Conservation (phyloP, 1,140 invertebrate species). For the Caenorhabditis latens region DNA sequence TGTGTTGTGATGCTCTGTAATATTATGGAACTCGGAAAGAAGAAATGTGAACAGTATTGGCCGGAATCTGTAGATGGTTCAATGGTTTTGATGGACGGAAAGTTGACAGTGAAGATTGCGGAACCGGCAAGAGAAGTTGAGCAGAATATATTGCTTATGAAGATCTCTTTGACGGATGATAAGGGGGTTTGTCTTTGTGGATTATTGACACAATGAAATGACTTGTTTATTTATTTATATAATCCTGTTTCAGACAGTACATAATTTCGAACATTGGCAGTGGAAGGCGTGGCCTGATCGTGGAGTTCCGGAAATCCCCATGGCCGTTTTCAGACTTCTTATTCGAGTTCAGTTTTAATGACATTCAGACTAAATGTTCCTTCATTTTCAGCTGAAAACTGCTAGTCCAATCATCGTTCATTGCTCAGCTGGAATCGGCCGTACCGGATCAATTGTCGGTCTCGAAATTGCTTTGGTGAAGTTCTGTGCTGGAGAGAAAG, state of each 20-base stretch:
- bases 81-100: slow-evolving; percentile 44
- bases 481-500: slow-evolving; percentile 63
- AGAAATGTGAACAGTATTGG: slow-evolving; percentile 65
- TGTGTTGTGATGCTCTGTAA: slow-evolving; percentile 61
- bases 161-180: slow-evolving; percentile 18
- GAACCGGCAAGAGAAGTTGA: slow-evolving; percentile 28
- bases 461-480: slow-evolving; percentile 62
- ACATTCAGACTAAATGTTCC: neutral
- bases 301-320: slow-evolving; percentile 24
- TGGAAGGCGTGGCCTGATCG: slow-evolving; percentile 56
- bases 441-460: slow-evolving; percentile 84
- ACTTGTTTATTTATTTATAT: neutral
- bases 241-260: neutral
- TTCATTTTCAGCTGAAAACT: slow-evolving; percentile 81
- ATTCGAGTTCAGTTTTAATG: slow-evolving; percentile 10
- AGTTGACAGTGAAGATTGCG: slow-evolving; percentile 39
- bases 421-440: slow-evolving; percentile 94
- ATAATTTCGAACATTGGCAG: slow-evolving; percentile 40
- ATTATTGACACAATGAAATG: too few relatives aligned
- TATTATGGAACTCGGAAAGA: slow-evolving; percentile 56
- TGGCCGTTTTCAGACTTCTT: slow-evolving; percentile 53
- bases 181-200: neutral
- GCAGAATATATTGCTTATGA: slow-evolving; percentile 28
- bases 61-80: slow-evolving; percentile 25
- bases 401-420: slow-evolving; percentile 88